Base-by-base conservation (phyloP, 2,113 vertebrate genomes). In the Calonectris borealis region DNA sequence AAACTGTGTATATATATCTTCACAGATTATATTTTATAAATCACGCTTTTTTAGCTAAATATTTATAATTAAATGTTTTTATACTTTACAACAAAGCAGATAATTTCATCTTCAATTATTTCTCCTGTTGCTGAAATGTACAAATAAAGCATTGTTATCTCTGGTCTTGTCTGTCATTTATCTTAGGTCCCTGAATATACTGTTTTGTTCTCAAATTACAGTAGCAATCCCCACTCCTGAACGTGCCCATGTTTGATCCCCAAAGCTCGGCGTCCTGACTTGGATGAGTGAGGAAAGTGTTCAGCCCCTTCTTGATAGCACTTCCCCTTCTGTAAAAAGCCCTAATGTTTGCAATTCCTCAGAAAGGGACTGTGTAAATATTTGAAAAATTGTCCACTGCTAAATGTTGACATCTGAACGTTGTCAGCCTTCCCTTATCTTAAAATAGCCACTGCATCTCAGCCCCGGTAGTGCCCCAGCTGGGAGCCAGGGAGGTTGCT, bases 11-110 rank as follows among this genome's bases (percentile, higher is more conserved):
- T 97, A 96, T 96, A 96, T 96, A 96, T 94, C 90, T 95, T 94
- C 96, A 92, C 83, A 97, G 49, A 91, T 96, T 96, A 97, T 97
- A 97, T 81, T 92, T 96, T 96, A 94, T 97, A 97, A 97, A 95
- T 97, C 97, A 97, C 75, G 94, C 96, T 92, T 97, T 96, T 97
- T 94, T 97, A 96, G 91, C 51, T 55, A 95, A 93, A 76, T 98
- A 98, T 98, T 98, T 98, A 98, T 98, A 97, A 97, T 96, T 96
- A 97, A 97, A 97, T 92, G 93, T 93, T 97, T 98, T 98, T 97
- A 96, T 97, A 97, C 97, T 96, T 97, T 94, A 94, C 83, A 96
- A 97, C 83, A 95, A 97, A 97, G 92, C 94, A 96, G 94, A 88
- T 83, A 91, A 83, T 95, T 98, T 92, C 91, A 84, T 96, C 96